These are phyloP conservation scores for Epsilonema sp. DNA, from an alignment of 2,888 invertebrate genomes.

Conservation along the genomic window DNA sequence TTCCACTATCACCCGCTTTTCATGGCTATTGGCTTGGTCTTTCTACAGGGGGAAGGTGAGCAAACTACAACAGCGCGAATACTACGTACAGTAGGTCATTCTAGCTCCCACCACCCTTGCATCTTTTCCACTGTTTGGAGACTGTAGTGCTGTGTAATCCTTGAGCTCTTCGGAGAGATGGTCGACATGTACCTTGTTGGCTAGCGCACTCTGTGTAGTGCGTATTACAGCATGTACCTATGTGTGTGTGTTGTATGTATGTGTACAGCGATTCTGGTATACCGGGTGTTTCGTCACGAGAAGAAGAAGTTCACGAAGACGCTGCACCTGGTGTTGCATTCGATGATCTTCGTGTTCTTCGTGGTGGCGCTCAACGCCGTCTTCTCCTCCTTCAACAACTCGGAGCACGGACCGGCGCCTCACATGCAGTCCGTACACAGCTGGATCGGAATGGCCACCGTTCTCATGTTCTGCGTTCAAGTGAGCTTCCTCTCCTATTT, in stretches of 20 bases:
- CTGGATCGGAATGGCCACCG: slow-evolving; percentile 55
- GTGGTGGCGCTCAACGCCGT: slow-evolving; percentile 53
- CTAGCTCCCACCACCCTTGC: no score
- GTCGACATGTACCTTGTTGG: no score
- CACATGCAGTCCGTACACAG: slow-evolving; percentile 60
- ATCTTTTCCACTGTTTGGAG: no score
- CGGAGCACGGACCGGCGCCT: slow-evolving; percentile 41
- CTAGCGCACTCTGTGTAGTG: no score
- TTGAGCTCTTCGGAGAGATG: no score
- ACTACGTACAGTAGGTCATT: no score
- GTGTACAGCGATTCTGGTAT: slow-evolving; percentile 53
- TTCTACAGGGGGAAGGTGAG: slow-evolving; percentile 60
- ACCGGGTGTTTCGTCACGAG: slow-evolving; percentile 51
- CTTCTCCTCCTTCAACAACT: slow-evolving; percentile 57
- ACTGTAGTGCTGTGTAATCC: no score
- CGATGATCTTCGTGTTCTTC: slow-evolving; percentile 45
- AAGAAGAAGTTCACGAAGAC: slow-evolving; percentile 54
- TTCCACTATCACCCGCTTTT: slow-evolving; percentile 75
- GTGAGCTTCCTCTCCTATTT: no score
- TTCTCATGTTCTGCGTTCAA: slow-evolving; percentile 51
- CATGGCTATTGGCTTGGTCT: slow-evolving; percentile 58
- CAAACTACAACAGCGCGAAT: no score
- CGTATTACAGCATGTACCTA: no score
- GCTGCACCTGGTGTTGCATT: slow-evolving; percentile 49
- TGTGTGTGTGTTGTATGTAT: no score